Evolutionary conservation across 2,797 vertebrate species (phyloP), one percentile per base, ranked within the genome.

Genomic region (Pangasius larnaudii): DNA sequence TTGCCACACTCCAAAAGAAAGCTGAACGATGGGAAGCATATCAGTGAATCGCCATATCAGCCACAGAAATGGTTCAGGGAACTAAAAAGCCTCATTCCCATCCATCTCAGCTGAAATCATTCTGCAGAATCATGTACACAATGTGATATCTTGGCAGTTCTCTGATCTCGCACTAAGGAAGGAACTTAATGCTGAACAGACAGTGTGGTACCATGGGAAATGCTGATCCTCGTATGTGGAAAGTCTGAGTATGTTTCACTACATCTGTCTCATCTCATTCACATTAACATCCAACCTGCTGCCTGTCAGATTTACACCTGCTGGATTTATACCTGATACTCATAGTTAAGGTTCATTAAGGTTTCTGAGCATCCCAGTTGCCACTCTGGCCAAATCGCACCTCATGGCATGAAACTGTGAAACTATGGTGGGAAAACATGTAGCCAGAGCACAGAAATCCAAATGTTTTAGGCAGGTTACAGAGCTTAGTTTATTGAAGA

Each of bases 211-310:
- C 24, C 67, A 42, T 90, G 81, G 88, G 87, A 85, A 92, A 88
- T 91, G 81, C 90, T 80, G 81, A 82, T 74, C 88, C 85, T 85
- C 82, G 30, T 88, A 89, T 88, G 84, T 85, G 84, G 27, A 87
- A 87, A 87, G 85, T 87, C 24, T 49, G 51, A 59, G 42, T 80
- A 80, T 27, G 63, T 59, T 78, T 88, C 85, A 71, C 87, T 89
- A 90, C 92, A 93, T 93, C 92, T 91, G 89, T 91, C 93, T 93
- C 82, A 93, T 93, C 92, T 93, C 91, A 94, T 94, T 90, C 89
- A 92, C 91, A 92, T 95, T 93, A 92, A 86, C 91, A 90, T 94
- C 91, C 88, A 67, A 89, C 86, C 90, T 89, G 90, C 88, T 91
- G 93, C 91, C 89, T 90, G 85, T 80, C 88, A 53, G 79, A 92